Evolutionary conservation across 2,113 vertebrate species (phyloP).

Genomic region (Taxidea taxus): DNA sequence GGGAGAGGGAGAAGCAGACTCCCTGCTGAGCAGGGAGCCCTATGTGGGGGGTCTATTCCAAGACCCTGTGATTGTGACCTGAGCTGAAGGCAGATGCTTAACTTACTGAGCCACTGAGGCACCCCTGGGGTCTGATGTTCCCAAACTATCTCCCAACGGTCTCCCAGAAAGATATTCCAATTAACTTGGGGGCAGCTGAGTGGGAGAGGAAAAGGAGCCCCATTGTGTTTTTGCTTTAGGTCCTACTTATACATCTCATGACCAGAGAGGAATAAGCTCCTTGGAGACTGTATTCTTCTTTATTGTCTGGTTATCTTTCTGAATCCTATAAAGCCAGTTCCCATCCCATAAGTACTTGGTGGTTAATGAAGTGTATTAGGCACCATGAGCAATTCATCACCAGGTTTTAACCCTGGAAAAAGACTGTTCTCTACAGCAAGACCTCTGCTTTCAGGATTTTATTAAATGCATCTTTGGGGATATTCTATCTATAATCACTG

Average conservation of each 20-base stretch:
- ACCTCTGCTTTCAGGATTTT: background rate
- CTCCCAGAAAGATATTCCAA: background rate
- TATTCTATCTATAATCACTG: background rate
- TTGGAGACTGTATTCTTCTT: conserved; percentile 37
- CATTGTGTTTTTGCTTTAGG: conserved; percentile 5
- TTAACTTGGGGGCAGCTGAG: background rate
- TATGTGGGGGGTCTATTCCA: no score
- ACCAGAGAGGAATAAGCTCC: background rate
- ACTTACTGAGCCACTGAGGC: background rate
- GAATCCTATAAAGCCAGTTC: conserved; percentile 8
- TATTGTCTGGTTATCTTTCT: background rate
- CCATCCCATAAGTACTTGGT: background rate
- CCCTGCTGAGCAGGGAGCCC: no score
- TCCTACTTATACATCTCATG: background rate
- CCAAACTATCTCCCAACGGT: background rate
- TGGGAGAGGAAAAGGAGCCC: background rate
- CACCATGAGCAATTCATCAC: background rate
- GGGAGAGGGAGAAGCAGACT: no score
- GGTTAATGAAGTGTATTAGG: conserved; percentile 14
- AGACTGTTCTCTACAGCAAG: background rate
- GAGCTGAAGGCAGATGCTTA: background rate
- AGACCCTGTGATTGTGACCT: no score
- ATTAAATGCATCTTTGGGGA: background rate
- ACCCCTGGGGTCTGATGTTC: background rate
- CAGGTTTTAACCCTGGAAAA: background rate